These are phyloP conservation scores for Noctua fimbriata DNA, from an alignment of 2,888 invertebrate species.

Conservation along the genomic window DNA sequence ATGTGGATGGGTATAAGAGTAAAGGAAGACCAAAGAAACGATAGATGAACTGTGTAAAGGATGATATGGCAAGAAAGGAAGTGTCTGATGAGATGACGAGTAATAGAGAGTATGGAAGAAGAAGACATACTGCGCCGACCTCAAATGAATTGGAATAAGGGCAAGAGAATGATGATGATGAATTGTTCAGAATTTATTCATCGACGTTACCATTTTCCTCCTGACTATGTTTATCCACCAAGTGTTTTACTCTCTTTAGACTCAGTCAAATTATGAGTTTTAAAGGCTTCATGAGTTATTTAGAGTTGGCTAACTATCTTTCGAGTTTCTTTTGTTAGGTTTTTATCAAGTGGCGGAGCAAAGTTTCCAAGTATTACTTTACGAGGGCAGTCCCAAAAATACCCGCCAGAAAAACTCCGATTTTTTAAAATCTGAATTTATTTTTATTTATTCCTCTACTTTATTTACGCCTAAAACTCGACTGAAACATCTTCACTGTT, in stretches of 20 bases:
- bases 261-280: neutral
- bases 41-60: too few species aligned
- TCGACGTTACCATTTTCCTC: neutral
- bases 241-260: neutral
- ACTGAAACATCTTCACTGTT: neutral
- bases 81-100: too few species aligned
- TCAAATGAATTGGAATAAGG: too few species aligned
- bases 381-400: neutral
- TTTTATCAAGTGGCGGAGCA: neutral
- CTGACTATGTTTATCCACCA: neutral
- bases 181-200: neutral
- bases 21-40: too few species aligned
- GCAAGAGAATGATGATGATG: too few species aligned
- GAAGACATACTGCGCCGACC: too few species aligned
- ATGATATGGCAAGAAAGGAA: too few species aligned
- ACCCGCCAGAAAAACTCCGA: too few species aligned
- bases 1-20: too few species aligned
- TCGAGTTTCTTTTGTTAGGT: conserved; percentile 3
- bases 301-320: neutral
- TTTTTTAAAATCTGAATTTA: neutral
- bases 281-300: conserved; percentile 4
- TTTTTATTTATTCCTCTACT: neutral
- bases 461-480: neutral
- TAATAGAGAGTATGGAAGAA: too few species aligned
- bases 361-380: neutral